Percentiles rank a stretch among this genome's conserved stretches.
Conservation (phyloP, 1,140 invertebrate species). For the Heliothis virescens region DNA sequence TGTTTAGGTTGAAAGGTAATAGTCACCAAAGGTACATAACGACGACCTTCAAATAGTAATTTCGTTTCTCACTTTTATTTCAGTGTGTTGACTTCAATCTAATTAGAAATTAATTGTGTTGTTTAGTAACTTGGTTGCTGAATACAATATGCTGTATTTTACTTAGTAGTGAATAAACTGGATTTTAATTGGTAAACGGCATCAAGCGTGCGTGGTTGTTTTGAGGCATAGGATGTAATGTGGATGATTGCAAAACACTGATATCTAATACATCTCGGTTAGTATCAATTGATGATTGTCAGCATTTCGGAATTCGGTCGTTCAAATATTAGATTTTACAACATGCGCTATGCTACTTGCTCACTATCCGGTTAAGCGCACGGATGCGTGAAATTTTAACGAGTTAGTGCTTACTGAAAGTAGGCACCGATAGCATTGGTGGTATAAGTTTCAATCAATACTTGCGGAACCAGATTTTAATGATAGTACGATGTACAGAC, state of each 20-base stretch:
- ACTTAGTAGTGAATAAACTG: slow-evolving; percentile 15
- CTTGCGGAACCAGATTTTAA: neutral
- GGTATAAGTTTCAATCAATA: slow-evolving; percentile 6
- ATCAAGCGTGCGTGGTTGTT: slow-evolving; percentile 7
- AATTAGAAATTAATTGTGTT: slow-evolving; percentile 9
- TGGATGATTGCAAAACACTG: neutral
- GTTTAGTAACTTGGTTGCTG: neutral
- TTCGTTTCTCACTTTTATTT: slow-evolving; percentile 17
- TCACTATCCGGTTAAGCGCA: slow-evolving; percentile 62
- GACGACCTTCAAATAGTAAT: slow-evolving; percentile 33
- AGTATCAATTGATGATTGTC: neutral
- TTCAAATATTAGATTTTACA: slow-evolving; percentile 48
- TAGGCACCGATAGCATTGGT: slow-evolving; percentile 19
- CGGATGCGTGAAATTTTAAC: slow-evolving; percentile 69
- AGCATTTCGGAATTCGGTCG: slow-evolving; percentile 47
- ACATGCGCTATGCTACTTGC: slow-evolving; percentile 58
- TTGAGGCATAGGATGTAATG: slow-evolving; percentile 5
- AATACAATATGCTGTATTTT: slow-evolving; percentile 9
- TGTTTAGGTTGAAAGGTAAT: slow-evolving; percentile 36
- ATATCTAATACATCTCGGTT: neutral
- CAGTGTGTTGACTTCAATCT: neutral
- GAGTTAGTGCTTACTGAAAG: slow-evolving; percentile 57
- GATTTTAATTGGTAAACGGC: slow-evolving; percentile 20
- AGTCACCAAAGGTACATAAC: slow-evolving; percentile 41
- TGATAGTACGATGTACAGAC: neutral